Evolutionary conservation across 2,888 invertebrate species (phyloP), one percentile per base, ranked within the genome.

Genomic region (Carterocephalus palaemon): DNA sequence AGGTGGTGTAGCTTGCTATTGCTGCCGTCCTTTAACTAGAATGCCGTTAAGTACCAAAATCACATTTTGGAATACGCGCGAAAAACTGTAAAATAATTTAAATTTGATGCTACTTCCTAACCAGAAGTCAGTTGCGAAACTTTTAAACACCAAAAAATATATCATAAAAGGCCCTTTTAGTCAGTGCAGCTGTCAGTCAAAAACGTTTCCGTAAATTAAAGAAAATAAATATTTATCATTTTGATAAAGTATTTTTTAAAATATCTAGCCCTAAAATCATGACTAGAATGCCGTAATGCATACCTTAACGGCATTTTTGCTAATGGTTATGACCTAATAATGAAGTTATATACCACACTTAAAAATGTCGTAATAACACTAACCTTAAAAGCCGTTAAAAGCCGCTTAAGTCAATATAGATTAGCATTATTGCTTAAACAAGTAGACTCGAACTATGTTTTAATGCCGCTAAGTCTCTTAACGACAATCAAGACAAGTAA

Each of bases 231-330:
- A 10, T 24, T 37, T 23, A 10, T 13, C 7, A 4, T 37, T 24
- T 37, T 23, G 37, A 10, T 37, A 10, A 12, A 24, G 15, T 10
- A 24, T 13, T 37, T 15, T 37, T 37, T 13, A 13, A 13, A 16
- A 37, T 13, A 16, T 15, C 26, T 23, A 13, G 10, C 4, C 23
- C 12, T 23, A 10, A 22, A 37, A 23, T 12, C 24, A n/a, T n/a
- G n/a, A 24, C 34, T 40, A 34, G 36, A 46, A 49, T 29, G 40
- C 39, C 24, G 40, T 40, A 32, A 46, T 24, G 31, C 32, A 13
- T 16, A 33, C 24, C 9, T 34, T 37, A 45, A 37, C 36, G 37
- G 45, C 45, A 22, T 37, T 45, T 36, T 45, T 17, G 15, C n/a
- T 20, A 20, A 10, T 4, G 9, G 19, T 5, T 20, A 9, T 3